Conservation (phyloP, 2,888 invertebrate genomes). For the Machimus atricapillus region DNA sequence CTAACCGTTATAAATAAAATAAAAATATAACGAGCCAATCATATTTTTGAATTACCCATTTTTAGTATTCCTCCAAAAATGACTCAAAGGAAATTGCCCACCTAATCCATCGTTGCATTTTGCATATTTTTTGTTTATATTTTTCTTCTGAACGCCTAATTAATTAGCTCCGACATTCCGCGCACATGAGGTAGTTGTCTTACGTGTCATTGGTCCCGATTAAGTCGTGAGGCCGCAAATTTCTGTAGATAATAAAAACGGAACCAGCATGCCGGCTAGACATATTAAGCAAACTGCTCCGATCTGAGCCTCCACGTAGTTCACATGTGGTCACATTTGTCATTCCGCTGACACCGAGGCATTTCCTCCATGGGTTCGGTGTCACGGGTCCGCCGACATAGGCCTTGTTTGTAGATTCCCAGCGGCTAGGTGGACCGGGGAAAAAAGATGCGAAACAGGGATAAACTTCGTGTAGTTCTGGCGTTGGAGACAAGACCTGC, state of each 20-base stretch:
- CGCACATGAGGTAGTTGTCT: conserved; percentile 9
- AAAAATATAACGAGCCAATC: no score
- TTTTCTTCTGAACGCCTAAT: neutral
- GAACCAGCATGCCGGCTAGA: neutral
- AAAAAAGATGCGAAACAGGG: neutral
- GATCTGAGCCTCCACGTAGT: neutral
- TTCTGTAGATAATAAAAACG: neutral
- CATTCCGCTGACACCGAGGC: conserved; percentile 16
- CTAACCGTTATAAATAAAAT: no score
- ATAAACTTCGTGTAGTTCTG: neutral
- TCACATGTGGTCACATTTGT: conserved; percentile 37
- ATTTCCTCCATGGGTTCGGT: conserved; percentile 13
- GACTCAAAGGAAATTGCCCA: neutral
- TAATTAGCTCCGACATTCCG: conserved; percentile 30
- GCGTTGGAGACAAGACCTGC: neutral
- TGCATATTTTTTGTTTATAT: neutral
- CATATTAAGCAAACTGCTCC: conserved; percentile 13
- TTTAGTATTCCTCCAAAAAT: neutral
- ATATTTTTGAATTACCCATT: neutral
- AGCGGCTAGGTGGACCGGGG: neutral
- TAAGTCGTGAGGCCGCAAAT: neutral
- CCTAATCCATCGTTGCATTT: neutral
- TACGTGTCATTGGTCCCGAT: conserved; percentile 14
- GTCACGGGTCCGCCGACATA: neutral
- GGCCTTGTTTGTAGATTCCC: neutral